Conservation (phyloP, 2,888 invertebrate genomes). For the Lasioglossum marginatum region DNA sequence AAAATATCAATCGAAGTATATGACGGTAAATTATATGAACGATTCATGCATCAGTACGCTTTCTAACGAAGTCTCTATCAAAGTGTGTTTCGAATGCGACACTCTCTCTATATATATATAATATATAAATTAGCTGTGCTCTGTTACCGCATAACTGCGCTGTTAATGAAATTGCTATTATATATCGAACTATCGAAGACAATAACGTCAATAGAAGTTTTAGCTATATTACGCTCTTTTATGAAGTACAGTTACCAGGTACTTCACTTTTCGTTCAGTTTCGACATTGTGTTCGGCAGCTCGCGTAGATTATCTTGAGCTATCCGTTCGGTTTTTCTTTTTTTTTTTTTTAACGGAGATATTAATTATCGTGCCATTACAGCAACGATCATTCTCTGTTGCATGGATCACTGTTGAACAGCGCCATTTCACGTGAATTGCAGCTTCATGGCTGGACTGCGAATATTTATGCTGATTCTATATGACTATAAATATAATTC, state of each 20-base stretch:
- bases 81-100: constrained; percentile 43
- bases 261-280: neutral
- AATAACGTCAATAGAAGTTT: constrained; percentile 59
- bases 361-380: constrained; percentile 19
- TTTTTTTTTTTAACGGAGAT: neutral
- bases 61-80: constrained; percentile 44
- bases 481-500: neutral
- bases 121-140: constrained; percentile 29
- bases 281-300: neutral
- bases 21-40: constrained; percentile 47
- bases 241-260: neutral
- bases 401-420: constrained; percentile 7
- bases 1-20: constrained; percentile 28
- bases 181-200: constrained; percentile 58
- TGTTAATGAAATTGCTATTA: constrained; percentile 48
- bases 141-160: constrained; percentile 35
- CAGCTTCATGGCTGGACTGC: neutral
- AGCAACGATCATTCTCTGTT: neutral
- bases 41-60: constrained; percentile 57
- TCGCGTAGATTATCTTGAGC: constrained; percentile 37
- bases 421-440: neutral
- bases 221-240: constrained; percentile 9
- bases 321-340: neutral
- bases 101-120: constrained; percentile 26
- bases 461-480: neutral